These are phyloP conservation scores for Eledona agricola DNA, from an alignment of 2,888 invertebrate genomes.

Conservation along the genomic window DNA sequence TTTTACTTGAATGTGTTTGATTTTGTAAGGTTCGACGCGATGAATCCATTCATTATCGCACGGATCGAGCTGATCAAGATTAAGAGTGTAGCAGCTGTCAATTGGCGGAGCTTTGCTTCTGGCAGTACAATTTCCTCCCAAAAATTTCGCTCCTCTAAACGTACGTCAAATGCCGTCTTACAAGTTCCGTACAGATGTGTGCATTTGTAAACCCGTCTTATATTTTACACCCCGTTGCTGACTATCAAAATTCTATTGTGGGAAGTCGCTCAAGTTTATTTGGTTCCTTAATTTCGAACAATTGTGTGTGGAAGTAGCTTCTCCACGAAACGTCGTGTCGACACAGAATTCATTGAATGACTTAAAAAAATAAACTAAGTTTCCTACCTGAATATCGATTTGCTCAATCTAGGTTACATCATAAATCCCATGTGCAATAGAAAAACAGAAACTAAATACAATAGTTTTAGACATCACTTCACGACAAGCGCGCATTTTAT, in stretches of 20 bases:
- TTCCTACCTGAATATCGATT: background rate
- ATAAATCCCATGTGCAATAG: slow-evolving; percentile 9
- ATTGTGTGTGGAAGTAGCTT: slow-evolving; percentile 15
- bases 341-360: background rate
- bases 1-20: too few relatives aligned
- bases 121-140: slow-evolving; percentile 41
- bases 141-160: slow-evolving; percentile 43
- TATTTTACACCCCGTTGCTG: slow-evolving; percentile 45
- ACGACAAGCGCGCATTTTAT: too few relatives aligned
- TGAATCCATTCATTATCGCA: too few relatives aligned
- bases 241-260: slow-evolving; percentile 32
- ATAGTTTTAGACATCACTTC: slow-evolving; percentile 5
- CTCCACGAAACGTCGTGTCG: slow-evolving; percentile 4
- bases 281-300: slow-evolving; percentile 25
- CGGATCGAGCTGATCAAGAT: slow-evolving; percentile 1
- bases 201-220: slow-evolving; percentile 46
- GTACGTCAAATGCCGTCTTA: slow-evolving; percentile 40
- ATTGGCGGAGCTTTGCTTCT: slow-evolving; percentile 36
- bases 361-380: slow-evolving; percentile 1
- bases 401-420: slow-evolving; percentile 4
- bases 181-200: slow-evolving; percentile 42
- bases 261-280: slow-evolving; percentile 24
- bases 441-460: slow-evolving; percentile 1
- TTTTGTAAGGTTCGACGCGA: too few relatives aligned
- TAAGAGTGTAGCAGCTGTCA: slow-evolving; percentile 15